A percentile compares a stretch with the other conserved stretches of the same genome.
Evolutionary conservation across 2,888 invertebrate genomes (phyloP).

Genomic region (Brachylomia viminalis): DNA sequence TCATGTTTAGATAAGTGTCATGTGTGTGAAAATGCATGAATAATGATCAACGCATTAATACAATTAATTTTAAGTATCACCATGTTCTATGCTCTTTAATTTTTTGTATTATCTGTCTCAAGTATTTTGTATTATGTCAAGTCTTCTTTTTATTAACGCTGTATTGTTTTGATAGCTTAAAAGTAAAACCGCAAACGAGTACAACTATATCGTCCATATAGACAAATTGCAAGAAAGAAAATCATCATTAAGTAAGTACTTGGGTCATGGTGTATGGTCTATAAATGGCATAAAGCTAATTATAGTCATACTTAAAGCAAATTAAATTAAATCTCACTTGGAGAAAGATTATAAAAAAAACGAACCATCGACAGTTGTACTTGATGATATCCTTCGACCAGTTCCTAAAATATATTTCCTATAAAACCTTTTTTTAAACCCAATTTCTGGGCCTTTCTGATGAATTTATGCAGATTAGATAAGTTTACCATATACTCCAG

Average conservation of each 20-base stretch:
- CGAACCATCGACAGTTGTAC: neutral
- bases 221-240: neutral
- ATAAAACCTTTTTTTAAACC: slow-evolving; percentile 1
- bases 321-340: neutral
- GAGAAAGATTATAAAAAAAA: neutral
- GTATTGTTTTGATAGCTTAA: neutral
- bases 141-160: neutral
- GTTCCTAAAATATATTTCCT: slow-evolving; percentile 21
- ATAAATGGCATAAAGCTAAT: neutral
- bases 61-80: slow-evolving; percentile 53
- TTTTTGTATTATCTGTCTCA: neutral
- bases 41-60: slow-evolving; percentile 33
- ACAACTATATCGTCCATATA: slow-evolving; percentile 21
- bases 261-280: neutral
- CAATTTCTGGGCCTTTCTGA: slow-evolving; percentile 40
- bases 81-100: slow-evolving; percentile 9
- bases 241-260: neutral
- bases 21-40: slow-evolving; percentile 6
- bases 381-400: slow-evolving; percentile 16
- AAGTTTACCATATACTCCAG: slow-evolving; percentile 22
- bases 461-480: slow-evolving; percentile 51
- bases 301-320: neutral
- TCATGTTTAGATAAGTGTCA: neutral
- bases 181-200: neutral
- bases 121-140: neutral